Percentiles rank a stretch among this genome's conserved stretches.
These are phyloP conservation scores for Anisognathus igniventris DNA, from an alignment of 2,797 vertebrate genomes.

Conservation along the genomic window DNA sequence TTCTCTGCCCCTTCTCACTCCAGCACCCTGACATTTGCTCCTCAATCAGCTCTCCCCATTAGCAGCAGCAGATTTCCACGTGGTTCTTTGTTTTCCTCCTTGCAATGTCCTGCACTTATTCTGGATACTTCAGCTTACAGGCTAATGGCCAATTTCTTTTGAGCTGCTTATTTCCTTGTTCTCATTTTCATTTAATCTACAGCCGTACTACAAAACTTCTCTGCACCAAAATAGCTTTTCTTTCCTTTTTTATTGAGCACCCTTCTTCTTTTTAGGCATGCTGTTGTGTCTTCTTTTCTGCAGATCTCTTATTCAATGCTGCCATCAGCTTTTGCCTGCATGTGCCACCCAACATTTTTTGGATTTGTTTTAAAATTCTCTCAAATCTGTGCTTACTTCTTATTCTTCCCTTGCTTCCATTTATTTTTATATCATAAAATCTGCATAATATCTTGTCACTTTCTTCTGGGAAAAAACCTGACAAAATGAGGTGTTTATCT, in stretches of 20 bases:
- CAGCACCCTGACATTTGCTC: neutral
- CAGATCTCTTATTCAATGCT: neutral
- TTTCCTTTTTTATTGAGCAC: neutral
- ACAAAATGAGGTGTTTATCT: slow-evolving; percentile 32
- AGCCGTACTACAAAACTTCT: neutral
- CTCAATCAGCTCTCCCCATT: neutral
- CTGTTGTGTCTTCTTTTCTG: neutral
- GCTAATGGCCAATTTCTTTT: neutral
- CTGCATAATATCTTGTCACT: neutral
- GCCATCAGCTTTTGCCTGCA: neutral
- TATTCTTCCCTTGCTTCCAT: slow-evolving; percentile 6
- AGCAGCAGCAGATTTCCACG: neutral
- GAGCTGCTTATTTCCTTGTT: slow-evolving; percentile 3
- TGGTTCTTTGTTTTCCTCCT: neutral
- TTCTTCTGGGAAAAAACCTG: neutral
- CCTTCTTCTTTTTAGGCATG: neutral
- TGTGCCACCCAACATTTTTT: neutral
- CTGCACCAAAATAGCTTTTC: neutral
- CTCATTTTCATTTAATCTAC: neutral
- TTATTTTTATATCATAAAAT: slow-evolving; percentile 8
- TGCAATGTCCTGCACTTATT: neutral
- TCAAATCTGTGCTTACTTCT: slow-evolving; percentile 17
- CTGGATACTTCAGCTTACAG: neutral
- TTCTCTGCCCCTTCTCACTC: neutral
- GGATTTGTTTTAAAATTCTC: slow-evolving; percentile 33